A percentile compares a stretch with the other conserved stretches of the same genome.
These are phyloP conservation scores for Myanophis thanlyinensis DNA, from an alignment of 2,113 vertebrate genomes.

Conservation along the genomic window DNA sequence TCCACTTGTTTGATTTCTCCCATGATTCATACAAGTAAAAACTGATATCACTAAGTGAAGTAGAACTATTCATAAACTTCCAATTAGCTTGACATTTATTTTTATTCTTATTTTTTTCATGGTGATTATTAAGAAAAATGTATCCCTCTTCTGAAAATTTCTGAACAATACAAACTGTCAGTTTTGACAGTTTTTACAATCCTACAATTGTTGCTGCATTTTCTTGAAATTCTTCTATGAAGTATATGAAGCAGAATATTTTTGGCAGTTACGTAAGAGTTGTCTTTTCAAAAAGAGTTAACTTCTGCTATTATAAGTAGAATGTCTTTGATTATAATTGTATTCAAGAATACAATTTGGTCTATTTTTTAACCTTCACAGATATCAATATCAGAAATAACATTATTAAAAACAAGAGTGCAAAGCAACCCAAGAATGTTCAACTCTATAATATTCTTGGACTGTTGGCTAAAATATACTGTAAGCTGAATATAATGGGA, in stretches of 20 bases:
- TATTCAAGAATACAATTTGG: neutral
- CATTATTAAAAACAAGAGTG: neutral
- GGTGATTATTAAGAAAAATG: conserved; percentile 50
- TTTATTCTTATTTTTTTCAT: conserved; percentile 42
- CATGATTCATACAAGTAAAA: conserved; percentile 13
- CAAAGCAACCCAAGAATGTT: neutral
- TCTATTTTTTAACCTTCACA: neutral
- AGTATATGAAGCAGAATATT: conserved; percentile 18
- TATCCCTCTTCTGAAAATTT: conserved; percentile 48
- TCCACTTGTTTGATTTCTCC: neutral
- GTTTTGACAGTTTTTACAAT: conserved; percentile 55
- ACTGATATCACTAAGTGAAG: conserved; percentile 30
- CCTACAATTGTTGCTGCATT: conserved; percentile 60
- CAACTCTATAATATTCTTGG: neutral
- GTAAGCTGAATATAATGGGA: neutral
- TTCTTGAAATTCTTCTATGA: conserved; percentile 54
- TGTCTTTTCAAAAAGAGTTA: conserved; percentile 13
- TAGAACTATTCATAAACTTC: conserved; percentile 37
- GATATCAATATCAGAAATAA: neutral
- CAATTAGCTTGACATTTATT: conserved; percentile 56
- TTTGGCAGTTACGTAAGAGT: conserved; percentile 53
- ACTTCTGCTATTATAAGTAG: neutral
- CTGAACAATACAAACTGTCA: conserved; percentile 64
- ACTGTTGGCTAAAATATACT: neutral
- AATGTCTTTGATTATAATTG: neutral